Evolutionary conservation across 2,797 vertebrate species (phyloP), one percentile per base, ranked within the genome.

Genomic region (Coccyzus lansbergi): DNA sequence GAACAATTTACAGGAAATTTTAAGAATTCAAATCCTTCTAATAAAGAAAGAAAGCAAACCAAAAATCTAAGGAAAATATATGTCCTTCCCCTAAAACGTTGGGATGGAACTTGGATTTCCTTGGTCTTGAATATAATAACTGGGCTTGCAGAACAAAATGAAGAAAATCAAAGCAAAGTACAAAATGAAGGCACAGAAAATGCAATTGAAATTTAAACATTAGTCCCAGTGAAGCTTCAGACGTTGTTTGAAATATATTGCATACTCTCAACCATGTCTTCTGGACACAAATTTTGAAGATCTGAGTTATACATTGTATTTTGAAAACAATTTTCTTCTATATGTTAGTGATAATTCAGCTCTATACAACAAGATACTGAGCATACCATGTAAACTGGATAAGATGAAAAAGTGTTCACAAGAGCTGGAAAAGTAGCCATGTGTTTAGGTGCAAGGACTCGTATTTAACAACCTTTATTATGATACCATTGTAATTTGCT

Each of bases 41-140:
- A 86, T 55, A 74, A 60, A 49, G 1, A 70, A 74, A 51, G 12
- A 1, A 72, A 81, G 3, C 3, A 87, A 87, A 69, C 1, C 1
- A 51, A 18, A 82, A 62, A 24, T 24, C 15, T 53, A 1, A 25
- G 28, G 21, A 89, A 82, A 12, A 25, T 31, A 22, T 2, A 3
- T 21, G 0, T n/a, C 17, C 78, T 62, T 51, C 6, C 6, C 12
- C 10, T 13, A 38, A 78, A 74, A 51, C 0, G 4, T 29, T 60
- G 9, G 10, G 19, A 65, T 5, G 8, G 29, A 84, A 69, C 65
- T 56, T 76, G 22, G 9, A 28, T 59, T 84, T 53, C 31, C 38
- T 89, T 67, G 12, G 5, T 4, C 26, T 77, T 80, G 31, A 75
- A 10, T 82, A 42, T 29, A 70, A 26, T 25, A 59, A 83, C 17